A percentile compares a stretch with the other conserved stretches of the same genome.
These are phyloP conservation scores for Hycleus cichorii DNA, from an alignment of 1,140 invertebrate species.

Conservation along the genomic window DNA sequence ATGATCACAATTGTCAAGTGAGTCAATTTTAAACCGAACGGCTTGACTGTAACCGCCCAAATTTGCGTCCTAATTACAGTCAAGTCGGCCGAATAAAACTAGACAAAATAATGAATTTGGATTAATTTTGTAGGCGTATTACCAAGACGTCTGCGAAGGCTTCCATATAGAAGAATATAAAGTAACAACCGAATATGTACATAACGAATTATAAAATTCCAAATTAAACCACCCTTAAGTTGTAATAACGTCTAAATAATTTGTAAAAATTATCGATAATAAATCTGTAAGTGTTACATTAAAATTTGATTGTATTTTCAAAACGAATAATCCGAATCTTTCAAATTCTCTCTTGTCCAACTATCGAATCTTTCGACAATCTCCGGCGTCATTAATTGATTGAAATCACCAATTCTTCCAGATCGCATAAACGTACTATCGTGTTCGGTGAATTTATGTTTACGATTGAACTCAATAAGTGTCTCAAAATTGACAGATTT, in stretches of 20 bases:
- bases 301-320: too few relatives aligned
- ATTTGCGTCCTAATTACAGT: too few relatives aligned
- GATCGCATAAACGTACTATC: constrained; percentile 54
- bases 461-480: constrained; percentile 40
- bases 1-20: constrained; percentile 49
- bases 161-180: constrained; percentile 73
- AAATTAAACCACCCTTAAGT: too few relatives aligned
- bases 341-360: constrained; percentile 48
- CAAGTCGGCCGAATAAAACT: too few relatives aligned
- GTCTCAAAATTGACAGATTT: constrained; percentile 58
- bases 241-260: too few relatives aligned
- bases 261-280: too few relatives aligned
- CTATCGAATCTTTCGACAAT: constrained; percentile 49
- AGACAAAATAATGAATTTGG: neutral
- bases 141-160: constrained; percentile 60
- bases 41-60: too few relatives aligned
- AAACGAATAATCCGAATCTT: constrained; percentile 14
- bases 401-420: constrained; percentile 59
- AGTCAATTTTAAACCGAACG: constrained; percentile 4
- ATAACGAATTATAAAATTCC: constrained; percentile 58
- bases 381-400: constrained; percentile 50
- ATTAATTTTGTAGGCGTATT: constrained; percentile 52
- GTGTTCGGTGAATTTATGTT: constrained; percentile 38
- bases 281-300: too few relatives aligned
- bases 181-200: constrained; percentile 70